Evolutionary conservation across 2,113 vertebrate species (phyloP).

Genomic region (Nanger granti): DNA sequence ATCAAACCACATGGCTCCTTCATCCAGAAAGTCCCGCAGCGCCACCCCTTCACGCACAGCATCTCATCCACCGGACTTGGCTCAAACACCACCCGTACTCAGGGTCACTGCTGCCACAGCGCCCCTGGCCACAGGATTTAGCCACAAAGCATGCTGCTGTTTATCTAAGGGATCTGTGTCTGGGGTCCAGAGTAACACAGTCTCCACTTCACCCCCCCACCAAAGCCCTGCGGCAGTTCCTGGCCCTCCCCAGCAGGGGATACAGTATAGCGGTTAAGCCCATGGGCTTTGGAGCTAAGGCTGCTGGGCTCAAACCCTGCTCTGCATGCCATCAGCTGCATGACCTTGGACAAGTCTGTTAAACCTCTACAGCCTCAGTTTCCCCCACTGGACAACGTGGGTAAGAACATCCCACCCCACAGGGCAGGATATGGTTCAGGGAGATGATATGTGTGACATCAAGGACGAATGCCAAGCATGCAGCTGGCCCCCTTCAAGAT

Average conservation of each 20-base stretch:
- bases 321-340: not conserved
- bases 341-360: not conserved
- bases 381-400: not conserved
- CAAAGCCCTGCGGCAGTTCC: not conserved
- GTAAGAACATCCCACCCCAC: too few relatives aligned
- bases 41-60: not conserved
- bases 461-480: accelerated
- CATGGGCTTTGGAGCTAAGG: not conserved
- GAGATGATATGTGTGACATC: not conserved
- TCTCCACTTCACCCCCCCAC: not conserved
- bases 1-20: not conserved
- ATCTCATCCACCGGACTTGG: not conserved
- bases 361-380: not conserved
- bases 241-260: accelerated
- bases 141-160: too few relatives aligned
- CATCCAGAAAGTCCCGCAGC: accelerated
- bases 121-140: not conserved
- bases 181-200: not conserved
- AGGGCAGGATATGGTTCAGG: not conserved
- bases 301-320: not conserved
- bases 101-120: too few relatives aligned
- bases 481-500: not conserved
- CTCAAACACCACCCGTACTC: not conserved
- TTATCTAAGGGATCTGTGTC: not conserved
- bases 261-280: accelerated